phyloP scores from a whole-genome alignment of 2,113 vertebrate species.

The Neodontobutis hainanensis region DNA sequence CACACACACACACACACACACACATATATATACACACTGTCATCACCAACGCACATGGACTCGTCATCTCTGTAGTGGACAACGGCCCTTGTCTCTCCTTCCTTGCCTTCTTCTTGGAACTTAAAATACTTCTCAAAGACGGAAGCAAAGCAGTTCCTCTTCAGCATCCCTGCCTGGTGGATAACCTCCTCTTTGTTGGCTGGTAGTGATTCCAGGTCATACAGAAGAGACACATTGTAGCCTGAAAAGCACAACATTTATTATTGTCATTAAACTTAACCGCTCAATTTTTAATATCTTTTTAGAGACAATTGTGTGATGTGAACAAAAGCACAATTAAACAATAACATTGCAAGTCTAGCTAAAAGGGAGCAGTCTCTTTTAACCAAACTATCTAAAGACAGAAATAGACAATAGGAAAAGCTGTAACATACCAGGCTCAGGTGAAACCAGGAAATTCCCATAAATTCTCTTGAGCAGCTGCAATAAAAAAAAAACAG shows the following conservation, averaged over 20 bases:
- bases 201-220: constrained; percentile 89
- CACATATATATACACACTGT: too few relatives aligned
- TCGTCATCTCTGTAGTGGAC: constrained; percentile 99
- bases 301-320: background rate
- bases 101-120: constrained; percentile 96
- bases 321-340: too few relatives aligned
- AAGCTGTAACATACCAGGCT: constrained; percentile 80
- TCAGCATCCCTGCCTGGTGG: constrained; percentile 95
- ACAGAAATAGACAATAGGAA: too few relatives aligned
- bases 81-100: constrained; percentile 93
- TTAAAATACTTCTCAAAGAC: constrained; percentile 99
- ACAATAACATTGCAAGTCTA: too few relatives aligned
- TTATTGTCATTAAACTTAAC: background rate
- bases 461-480: constrained; percentile 92
- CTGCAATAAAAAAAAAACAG: constrained; percentile 71
- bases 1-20: too few relatives aligned
- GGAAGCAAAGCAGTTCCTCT: constrained; percentile 97
- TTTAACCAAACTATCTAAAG: too few relatives aligned
- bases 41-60: constrained; percentile 86
- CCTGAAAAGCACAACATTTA: constrained; percentile 26
- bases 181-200: constrained; percentile 87
- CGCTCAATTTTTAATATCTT: background rate
- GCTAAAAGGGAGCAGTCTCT: too few relatives aligned
- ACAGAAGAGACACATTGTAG: constrained; percentile 75
- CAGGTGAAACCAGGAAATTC: constrained; percentile 86